phyloP scores from a whole-genome alignment of 2,797 vertebrate genomes.

The Pangasius larnaudii region DNA sequence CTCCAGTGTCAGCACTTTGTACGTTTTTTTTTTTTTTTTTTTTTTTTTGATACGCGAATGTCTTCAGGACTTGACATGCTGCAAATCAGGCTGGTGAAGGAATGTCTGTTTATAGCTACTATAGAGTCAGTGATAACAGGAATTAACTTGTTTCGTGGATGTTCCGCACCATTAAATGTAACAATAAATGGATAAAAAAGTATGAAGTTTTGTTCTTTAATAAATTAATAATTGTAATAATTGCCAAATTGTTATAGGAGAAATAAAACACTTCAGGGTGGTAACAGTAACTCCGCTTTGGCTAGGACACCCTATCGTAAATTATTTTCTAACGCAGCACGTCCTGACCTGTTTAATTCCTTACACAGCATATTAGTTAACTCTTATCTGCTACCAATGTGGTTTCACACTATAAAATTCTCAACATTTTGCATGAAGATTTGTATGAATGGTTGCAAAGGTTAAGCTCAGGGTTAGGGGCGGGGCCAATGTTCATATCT shows the following conservation, averaged over 20 bases:
- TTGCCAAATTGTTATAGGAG: too few relatives aligned
- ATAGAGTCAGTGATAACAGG: neutral
- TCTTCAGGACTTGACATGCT: neutral
- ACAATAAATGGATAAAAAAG: neutral
- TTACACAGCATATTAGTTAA: too few relatives aligned
- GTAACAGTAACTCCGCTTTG: too few relatives aligned
- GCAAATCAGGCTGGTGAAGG: neutral
- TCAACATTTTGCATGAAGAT: neutral
- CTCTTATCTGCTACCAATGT: neutral
- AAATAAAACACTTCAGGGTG: too few relatives aligned
- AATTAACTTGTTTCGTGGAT: neutral
- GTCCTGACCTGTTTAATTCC: too few relatives aligned
- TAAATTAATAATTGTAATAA: neutral
- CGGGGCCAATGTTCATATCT: neutral
- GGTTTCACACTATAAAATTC: neutral
- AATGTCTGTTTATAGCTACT: neutral
- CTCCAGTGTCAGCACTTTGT: neutral
- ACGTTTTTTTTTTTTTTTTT: too few relatives aligned
- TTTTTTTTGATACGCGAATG: neutral
- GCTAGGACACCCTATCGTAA: too few relatives aligned
- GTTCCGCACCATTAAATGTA: neutral
- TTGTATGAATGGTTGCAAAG: neutral
- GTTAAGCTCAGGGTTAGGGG: neutral
- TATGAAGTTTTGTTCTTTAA: neutral
- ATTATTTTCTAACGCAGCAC: too few relatives aligned